These are phyloP conservation scores for Heliocidaris erythrogramma DNA, from an alignment of 35 echinoderm and acorn worm genomes.

Conservation along the genomic window DNA sequence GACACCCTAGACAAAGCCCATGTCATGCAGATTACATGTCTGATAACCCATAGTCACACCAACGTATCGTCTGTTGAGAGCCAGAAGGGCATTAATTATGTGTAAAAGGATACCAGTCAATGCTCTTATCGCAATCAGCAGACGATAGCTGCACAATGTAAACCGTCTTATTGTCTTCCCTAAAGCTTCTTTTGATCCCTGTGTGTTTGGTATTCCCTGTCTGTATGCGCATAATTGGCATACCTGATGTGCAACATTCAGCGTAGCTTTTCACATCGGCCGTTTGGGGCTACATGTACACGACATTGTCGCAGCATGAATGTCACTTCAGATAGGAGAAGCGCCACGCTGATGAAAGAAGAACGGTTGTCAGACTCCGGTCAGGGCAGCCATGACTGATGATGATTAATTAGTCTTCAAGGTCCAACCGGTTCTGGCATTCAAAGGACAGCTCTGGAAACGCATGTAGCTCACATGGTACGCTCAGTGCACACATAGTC, in stretches of 20 bases:
- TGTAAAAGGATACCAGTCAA: too few relatives aligned
- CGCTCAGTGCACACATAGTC: too few relatives aligned
- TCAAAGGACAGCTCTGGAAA: background rate
- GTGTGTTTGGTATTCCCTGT: background rate
- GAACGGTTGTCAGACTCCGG: background rate
- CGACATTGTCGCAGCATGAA: background rate
- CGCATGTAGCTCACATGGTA: too few relatives aligned
- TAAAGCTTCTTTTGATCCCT: background rate
- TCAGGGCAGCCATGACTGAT: background rate
- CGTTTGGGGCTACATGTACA: background rate
- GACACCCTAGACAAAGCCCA: background rate
- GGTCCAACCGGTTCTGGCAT: background rate
- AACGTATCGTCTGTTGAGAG: background rate
- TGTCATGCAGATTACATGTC: background rate
- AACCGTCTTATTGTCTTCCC: background rate
- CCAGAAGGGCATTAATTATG: too few relatives aligned
- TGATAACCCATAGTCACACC: background rate
- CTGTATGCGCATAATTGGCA: background rate
- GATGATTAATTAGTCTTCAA: background rate
- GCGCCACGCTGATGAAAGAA: background rate
- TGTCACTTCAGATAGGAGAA: background rate
- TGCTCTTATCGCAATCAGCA: too few relatives aligned
- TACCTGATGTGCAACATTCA: background rate
- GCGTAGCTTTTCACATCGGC: background rate
- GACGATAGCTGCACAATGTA: background rate